Evolutionary conservation across 1,140 invertebrate genomes (phyloP).

Genomic region (Eumeta japonica): DNA sequence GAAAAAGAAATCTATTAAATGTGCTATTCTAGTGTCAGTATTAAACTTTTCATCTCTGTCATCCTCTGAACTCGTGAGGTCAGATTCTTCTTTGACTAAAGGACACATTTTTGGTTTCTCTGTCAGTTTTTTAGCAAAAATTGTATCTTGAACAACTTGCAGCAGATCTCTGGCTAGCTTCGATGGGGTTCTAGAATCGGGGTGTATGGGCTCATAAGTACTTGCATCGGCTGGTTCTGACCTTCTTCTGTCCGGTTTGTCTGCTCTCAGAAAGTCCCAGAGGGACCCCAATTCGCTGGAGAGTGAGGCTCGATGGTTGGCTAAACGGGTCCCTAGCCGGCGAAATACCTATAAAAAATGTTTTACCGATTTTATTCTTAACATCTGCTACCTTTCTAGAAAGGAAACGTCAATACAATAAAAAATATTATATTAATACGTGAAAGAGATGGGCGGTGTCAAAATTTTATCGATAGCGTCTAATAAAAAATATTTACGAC

Average conservation of each 20-base stretch:
- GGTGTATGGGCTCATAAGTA: constrained; percentile 30
- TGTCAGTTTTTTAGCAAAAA: constrained; percentile 34
- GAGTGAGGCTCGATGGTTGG: constrained; percentile 43
- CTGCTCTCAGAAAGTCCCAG: constrained; percentile 50
- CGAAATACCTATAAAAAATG: constrained; percentile 31
- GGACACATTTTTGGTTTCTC: constrained; percentile 37
- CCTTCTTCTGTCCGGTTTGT: constrained; percentile 32
- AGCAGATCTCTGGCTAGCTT: constrained; percentile 46
- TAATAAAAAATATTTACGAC: too few species aligned
- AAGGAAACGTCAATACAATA: too few species aligned
- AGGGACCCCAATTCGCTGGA: constrained; percentile 50
- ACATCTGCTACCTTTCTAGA: background rate
- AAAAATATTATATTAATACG: too few species aligned
- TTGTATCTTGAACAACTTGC: constrained; percentile 52
- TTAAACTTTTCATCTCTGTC: constrained; percentile 46
- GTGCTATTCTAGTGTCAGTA: constrained; percentile 42
- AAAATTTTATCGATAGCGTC: too few species aligned
- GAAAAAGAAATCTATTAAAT: constrained; percentile 53
- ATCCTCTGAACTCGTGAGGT: constrained; percentile 23
- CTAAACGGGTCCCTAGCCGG: constrained; percentile 40
- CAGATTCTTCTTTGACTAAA: constrained; percentile 43
- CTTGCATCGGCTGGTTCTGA: constrained; percentile 22
- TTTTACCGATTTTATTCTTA: background rate
- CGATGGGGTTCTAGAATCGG: constrained; percentile 31
- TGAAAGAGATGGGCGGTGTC: background rate